A percentile compares a stretch with the other conserved stretches of the same genome.
Evolutionary conservation across 2,888 invertebrate genomes (phyloP).

Genomic region (Drosophila fulvimacula): DNA sequence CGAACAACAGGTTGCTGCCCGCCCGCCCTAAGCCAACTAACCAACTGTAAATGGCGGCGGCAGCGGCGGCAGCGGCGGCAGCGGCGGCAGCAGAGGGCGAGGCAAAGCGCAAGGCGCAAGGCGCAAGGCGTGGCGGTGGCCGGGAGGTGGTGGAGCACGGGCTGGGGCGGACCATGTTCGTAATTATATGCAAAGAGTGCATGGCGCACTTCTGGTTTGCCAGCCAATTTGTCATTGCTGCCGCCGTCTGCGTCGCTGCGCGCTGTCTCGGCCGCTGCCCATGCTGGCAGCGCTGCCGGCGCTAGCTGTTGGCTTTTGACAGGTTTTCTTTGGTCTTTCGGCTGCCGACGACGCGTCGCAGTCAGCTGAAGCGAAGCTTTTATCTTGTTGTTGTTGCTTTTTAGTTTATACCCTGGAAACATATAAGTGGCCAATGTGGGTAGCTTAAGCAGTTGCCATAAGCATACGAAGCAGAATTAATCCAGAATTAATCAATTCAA

Average conservation of each 20-base stretch:
- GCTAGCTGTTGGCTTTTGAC: slow-evolving; percentile 45
- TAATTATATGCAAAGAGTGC: slow-evolving; percentile 68
- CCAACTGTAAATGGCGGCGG: slow-evolving; percentile 19
- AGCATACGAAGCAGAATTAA: too few species aligned
- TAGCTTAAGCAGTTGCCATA: neutral
- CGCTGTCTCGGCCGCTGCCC: slow-evolving; percentile 12
- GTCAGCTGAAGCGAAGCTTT: slow-evolving; percentile 29
- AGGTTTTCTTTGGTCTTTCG: slow-evolving; percentile 50
- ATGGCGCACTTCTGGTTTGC: slow-evolving; percentile 74
- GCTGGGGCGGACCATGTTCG: slow-evolving; percentile 34
- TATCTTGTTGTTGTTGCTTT: slow-evolving; percentile 11
- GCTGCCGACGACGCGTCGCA: slow-evolving; percentile 10
- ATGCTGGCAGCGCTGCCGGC: slow-evolving; percentile 31
- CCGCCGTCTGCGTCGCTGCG: slow-evolving; percentile 16
- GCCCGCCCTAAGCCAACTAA: slow-evolving; percentile 41
- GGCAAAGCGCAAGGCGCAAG: neutral
- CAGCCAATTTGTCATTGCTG: slow-evolving; percentile 70
- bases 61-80: neutral
- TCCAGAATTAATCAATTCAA: too few species aligned
- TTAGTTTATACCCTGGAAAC: slow-evolving; percentile 30
- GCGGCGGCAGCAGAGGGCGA: neutral
- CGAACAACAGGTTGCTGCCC: slow-evolving; percentile 53
- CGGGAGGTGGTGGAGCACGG: slow-evolving; percentile 1
- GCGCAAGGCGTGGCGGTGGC: neutral
- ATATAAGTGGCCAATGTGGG: neutral